Evolutionary conservation across 2,113 vertebrate genomes (phyloP).

Genomic region (Rhombomys opimus): DNA sequence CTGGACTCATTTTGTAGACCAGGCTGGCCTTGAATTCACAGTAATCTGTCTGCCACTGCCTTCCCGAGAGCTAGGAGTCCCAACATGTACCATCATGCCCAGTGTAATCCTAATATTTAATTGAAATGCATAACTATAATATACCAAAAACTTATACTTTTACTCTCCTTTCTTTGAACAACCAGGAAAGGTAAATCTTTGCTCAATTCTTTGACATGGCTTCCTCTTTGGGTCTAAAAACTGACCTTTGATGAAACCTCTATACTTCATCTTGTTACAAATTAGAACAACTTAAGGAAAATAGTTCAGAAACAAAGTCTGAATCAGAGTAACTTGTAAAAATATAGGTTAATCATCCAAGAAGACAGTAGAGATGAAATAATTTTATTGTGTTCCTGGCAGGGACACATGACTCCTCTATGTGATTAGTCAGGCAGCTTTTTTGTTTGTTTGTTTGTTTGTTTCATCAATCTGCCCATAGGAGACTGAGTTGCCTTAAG

Average conservation of each 20-base stretch:
- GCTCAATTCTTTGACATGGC: background rate
- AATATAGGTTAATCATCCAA: conserved; percentile 50
- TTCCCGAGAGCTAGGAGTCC: too few relatives aligned
- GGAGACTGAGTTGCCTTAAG: background rate
- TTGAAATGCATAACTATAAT: background rate
- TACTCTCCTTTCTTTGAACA: background rate
- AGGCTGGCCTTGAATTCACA: too few relatives aligned
- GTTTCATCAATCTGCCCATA: background rate
- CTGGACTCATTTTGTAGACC: too few relatives aligned
- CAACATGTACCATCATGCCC: too few relatives aligned
- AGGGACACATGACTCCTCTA: background rate
- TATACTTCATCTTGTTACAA: conserved; percentile 46
- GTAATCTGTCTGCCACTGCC: too few relatives aligned
- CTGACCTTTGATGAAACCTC: conserved; percentile 46
- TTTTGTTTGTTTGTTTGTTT: background rate
- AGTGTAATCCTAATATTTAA: too few relatives aligned
- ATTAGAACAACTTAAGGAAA: conserved; percentile 53
- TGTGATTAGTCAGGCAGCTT: background rate
- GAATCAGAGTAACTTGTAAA: conserved; percentile 61
- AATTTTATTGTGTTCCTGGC: background rate
- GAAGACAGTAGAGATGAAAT: conserved; percentile 10
- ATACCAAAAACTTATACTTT: background rate
- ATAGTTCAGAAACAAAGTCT: conserved; percentile 35
- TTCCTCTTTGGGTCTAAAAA: conserved; percentile 48
- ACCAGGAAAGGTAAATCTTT: background rate